Evolutionary conservation across 2,888 invertebrate species (phyloP).

Genomic region (Embidobia sp.): DNA sequence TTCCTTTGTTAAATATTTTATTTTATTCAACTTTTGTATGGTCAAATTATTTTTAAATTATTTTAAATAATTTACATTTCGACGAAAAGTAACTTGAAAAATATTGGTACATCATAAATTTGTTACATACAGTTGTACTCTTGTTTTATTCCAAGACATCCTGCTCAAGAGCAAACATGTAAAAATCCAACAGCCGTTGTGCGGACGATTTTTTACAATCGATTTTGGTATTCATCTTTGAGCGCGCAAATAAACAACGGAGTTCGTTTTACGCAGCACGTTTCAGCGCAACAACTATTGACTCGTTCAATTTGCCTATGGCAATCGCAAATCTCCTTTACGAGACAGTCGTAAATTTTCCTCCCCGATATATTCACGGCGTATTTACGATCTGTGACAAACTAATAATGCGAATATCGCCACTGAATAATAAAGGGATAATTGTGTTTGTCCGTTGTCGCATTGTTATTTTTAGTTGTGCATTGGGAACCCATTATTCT

Average conservation of each 20-base stretch:
- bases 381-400: slow-evolving; percentile 54
- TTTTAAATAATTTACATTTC: too few species aligned
- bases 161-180: too few species aligned
- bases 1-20: too few species aligned
- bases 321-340: slow-evolving; percentile 59
- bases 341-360: slow-evolving; percentile 58
- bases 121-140: too few species aligned
- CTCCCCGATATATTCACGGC: slow-evolving; percentile 40
- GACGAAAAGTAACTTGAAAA: too few species aligned
- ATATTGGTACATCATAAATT: too few species aligned
- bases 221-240: slow-evolving; percentile 38
- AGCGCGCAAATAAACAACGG: slow-evolving; percentile 32
- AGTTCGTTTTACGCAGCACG: slow-evolving; percentile 48
- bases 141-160: too few species aligned
- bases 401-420: slow-evolving; percentile 55
- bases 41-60: too few species aligned
- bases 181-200: too few species aligned
- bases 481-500: neutral
- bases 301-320: slow-evolving; percentile 53
- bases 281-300: slow-evolving; percentile 35
- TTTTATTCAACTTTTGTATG: too few species aligned
- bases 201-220: slow-evolving; percentile 4
- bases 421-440: slow-evolving; percentile 54
- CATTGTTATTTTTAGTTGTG: slow-evolving; percentile 9
- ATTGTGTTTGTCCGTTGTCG: slow-evolving; percentile 12